phyloP scores from a whole-genome alignment of 1,140 invertebrate species.

The Drosophila serrata region DNA sequence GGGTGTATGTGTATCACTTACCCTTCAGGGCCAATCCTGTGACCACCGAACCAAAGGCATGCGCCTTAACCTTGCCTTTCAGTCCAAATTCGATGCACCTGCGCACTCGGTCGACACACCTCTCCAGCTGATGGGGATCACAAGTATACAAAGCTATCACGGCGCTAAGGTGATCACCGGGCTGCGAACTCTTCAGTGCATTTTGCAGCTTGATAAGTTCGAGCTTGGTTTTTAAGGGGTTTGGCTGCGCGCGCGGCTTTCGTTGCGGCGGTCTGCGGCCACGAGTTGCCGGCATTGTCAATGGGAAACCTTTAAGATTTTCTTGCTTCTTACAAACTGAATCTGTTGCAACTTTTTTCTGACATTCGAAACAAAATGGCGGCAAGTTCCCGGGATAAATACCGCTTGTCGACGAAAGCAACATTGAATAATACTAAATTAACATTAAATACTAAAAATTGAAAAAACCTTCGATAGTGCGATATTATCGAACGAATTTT shows the following conservation, averaged over 20 bases:
- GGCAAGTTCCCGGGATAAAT: neutral
- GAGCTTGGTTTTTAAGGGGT: slow-evolving; percentile 1
- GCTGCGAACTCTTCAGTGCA: slow-evolving; percentile 4
- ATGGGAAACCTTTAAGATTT: neutral
- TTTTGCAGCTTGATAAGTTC: slow-evolving; percentile 35
- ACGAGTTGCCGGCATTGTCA: neutral
- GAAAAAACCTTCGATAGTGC: neutral
- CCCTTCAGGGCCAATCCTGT: slow-evolving; percentile 68
- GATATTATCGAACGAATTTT: too few relatives aligned
- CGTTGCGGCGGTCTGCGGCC: neutral
- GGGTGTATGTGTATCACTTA: slow-evolving; percentile 19
- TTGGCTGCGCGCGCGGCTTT: neutral
- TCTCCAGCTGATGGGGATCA: slow-evolving; percentile 30
- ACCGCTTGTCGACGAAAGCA: neutral
- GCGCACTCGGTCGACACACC: slow-evolving; percentile 40
- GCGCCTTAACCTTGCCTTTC: slow-evolving; percentile 31
- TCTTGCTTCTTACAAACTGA: too few relatives aligned
- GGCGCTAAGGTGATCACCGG: slow-evolving; percentile 46
- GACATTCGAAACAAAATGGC: neutral
- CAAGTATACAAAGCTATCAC: slow-evolving; percentile 44
- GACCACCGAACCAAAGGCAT: slow-evolving; percentile 70
- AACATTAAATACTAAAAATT: neutral
- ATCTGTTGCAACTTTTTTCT: too few relatives aligned
- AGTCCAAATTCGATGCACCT: slow-evolving; percentile 43
- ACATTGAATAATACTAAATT: neutral